Evolutionary conservation across 2,113 vertebrate species (phyloP).

Genomic region (Xyliphius kryptos): DNA sequence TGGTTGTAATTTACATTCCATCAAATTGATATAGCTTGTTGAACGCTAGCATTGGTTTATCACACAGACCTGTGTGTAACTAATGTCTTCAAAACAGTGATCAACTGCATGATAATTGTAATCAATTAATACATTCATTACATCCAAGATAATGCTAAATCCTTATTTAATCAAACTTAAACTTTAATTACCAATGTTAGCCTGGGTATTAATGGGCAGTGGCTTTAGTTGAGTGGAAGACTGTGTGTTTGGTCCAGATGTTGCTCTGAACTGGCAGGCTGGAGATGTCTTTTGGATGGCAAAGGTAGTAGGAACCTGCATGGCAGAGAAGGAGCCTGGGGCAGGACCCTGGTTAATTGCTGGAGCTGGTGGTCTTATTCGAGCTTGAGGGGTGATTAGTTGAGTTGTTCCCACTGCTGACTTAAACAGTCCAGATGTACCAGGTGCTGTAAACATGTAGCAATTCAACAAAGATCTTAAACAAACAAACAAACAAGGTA

Average conservation of each 20-base stretch:
- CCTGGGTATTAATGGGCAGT: constrained; percentile 50
- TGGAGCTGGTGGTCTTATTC: constrained; percentile 61
- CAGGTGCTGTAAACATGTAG: constrained; percentile 62
- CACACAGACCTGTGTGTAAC: no score
- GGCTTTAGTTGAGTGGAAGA: constrained; percentile 23
- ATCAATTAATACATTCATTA: no score
- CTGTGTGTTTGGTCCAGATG: constrained; percentile 46
- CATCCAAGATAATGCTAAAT: no score
- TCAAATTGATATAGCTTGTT: no score
- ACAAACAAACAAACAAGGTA: background rate
- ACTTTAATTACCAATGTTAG: constrained; percentile 73
- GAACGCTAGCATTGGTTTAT: no score
- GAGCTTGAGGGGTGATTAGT: constrained; percentile 71
- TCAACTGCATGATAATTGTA: no score
- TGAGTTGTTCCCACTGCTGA: constrained; percentile 74
- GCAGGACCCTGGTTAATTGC: constrained; percentile 61
- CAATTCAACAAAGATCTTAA: background rate
- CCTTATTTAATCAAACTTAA: no score
- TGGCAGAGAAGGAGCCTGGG: constrained; percentile 73
- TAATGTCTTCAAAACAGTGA: no score
- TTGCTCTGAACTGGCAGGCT: constrained; percentile 56
- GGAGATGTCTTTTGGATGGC: constrained; percentile 75
- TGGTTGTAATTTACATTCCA: no score
- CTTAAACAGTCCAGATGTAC: constrained; percentile 75
- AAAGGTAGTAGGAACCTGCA: constrained; percentile 79